Evolutionary conservation across 2,888 invertebrate species (phyloP).

Genomic region (Eristalis intricaria): DNA sequence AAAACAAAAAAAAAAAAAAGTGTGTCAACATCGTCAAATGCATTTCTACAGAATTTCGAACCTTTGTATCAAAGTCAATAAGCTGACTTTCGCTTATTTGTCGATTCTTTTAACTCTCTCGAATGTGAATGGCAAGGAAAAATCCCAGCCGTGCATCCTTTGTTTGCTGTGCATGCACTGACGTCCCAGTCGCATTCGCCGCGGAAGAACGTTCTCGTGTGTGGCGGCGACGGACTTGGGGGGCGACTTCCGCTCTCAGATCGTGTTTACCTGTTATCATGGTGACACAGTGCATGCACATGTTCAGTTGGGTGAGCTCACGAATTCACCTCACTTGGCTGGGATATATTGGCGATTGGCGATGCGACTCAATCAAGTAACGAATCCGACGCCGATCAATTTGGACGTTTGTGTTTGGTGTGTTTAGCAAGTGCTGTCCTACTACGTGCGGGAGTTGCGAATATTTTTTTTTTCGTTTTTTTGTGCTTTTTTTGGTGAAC

Average conservation of each 20-base stretch:
- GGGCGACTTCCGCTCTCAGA: neutral
- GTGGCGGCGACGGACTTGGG: neutral
- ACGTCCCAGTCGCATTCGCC: neutral
- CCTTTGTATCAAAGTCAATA: neutral
- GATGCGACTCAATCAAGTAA: constrained; percentile 59
- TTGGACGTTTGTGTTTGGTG: constrained; percentile 45
- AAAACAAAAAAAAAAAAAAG: too few species aligned
- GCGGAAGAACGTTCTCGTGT: neutral
- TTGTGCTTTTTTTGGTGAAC: neutral
- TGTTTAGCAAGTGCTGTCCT: constrained; percentile 1
- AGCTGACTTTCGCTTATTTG: neutral
- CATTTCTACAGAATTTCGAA: neutral
- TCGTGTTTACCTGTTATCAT: constrained; percentile 1
- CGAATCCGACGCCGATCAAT: constrained; percentile 55
- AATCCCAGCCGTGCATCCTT: neutral
- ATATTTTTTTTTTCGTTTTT: neutral
- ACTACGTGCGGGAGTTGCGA: constrained; percentile 9
- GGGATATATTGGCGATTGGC: constrained; percentile 49
- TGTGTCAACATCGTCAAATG: constrained; percentile 25
- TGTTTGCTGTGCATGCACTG: constrained; percentile 4
- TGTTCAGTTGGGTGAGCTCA: constrained; percentile 30
- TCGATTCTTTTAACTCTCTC: neutral
- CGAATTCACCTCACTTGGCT: constrained; percentile 26
- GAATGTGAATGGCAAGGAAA: neutral
- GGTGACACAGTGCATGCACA: neutral